Evolutionary conservation across 2,888 invertebrate genomes (phyloP), one percentile per base, ranked within the genome.

Genomic region (Harpalus rubripes): DNA sequence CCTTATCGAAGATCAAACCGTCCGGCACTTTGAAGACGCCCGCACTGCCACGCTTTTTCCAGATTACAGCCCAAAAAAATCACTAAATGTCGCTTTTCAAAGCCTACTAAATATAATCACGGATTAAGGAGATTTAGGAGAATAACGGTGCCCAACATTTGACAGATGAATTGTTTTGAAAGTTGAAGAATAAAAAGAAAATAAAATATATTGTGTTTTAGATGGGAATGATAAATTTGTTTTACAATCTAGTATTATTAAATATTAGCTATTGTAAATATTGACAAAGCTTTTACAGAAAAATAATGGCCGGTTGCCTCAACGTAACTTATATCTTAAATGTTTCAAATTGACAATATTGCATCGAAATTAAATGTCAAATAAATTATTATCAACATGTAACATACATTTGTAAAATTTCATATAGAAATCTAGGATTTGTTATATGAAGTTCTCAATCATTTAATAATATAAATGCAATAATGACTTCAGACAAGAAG

Each of bases 1-100:
- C 87, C 87, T 87, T 88, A 87, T 87, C 87, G 86, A 32, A 87
- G 86, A 88, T 87, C 87, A 87, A 86, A 86, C 86, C 86, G 87
- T 86, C 87, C 87, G 87, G 87, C 87, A 85, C 87, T 88, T 88
- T 87, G 88, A 87, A 87, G 87, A 86, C 85, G 86, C 68, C 68
- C 68, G 68, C 68, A 39, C 32, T 22, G 68, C 39, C 68, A 39
- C 68, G 68, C 39, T 68, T 68, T 63, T 18, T 68, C 26, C 32
- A 32, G 68, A 68, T 68, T 68, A 68, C 32, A 15, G 68, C 32
- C 68, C 22, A 68, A 68, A 68, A 68, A 68, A 26, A 68, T 68
- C 68, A 68, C 26, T 63, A 26, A 63, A 8, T 63, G 63, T 63
- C 63, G 8, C 10, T 26, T 63, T 63, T 63, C 22, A 63, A 63